Evolutionary conservation across 2,888 invertebrate genomes (phyloP), one percentile per base, ranked within the genome.

Genomic region (Xanthia icteritia): DNA sequence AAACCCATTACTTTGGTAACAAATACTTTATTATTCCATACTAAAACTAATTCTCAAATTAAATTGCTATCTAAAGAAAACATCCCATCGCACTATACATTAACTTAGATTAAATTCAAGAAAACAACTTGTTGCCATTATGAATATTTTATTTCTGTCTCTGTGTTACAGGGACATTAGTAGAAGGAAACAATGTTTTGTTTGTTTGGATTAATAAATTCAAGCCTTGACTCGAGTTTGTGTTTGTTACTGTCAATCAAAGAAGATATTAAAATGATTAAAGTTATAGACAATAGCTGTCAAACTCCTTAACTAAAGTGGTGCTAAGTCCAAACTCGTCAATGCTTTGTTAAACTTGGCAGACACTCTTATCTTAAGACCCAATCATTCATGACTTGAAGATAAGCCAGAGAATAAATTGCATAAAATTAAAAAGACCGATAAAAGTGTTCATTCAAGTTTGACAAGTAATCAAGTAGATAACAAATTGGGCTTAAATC

Each of bases 111-210:
- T 79, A 63, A 72, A 68, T 73, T 72, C 42, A 63, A 74, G 67
- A 76, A 79, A 74, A 79, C 68, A 73, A 72, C 48, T 64, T 67
- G 73, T 74, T 80, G 42, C 31, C 66, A 27, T 56, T 56, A 56
- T 84, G 76, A 84, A 84, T 86, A 68, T 81, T 86, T 73, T 73
- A 79, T 81, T 45, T 70, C 17, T 48, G 3, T 58, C 20, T 60
- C 42, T 42, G 2, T 39, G 31, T 84, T 84, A 68, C 20, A 9
- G 6, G 45, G 54, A 58, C 45, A 56, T 31, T 4, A 54, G 17
- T 27, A 39, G 6, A 42, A 48, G 36, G n/a, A n/a, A 58, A 23
- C n/a, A 17, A 61, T 42, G n/a, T 68, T 39, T 58, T 68, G 2
- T 68, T 54, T 27, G 48, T 80, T 36, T 17, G 5, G n/a, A 3